These are phyloP conservation scores for Tachina lurida DNA, from an alignment of 2,888 invertebrate species.

Conservation along the genomic window DNA sequence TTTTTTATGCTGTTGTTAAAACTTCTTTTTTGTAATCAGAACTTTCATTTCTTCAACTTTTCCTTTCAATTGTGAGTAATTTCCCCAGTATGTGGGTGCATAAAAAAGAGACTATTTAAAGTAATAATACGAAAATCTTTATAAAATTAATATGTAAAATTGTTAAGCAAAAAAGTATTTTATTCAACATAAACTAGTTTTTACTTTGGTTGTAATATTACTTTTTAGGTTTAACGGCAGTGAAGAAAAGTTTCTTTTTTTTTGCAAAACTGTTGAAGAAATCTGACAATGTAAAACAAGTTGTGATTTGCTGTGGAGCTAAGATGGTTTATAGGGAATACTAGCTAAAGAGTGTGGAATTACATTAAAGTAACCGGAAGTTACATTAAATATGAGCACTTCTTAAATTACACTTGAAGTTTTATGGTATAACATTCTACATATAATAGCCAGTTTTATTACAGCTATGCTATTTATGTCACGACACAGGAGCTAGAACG, in stretches of 20 bases:
- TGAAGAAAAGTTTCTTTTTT: not conserved
- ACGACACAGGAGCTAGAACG: too few relatives aligned
- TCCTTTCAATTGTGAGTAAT: not conserved
- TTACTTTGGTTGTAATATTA: slow-evolving; percentile 3
- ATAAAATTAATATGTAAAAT: slow-evolving; percentile 12
- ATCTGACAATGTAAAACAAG: not conserved
- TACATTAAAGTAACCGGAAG: too few relatives aligned
- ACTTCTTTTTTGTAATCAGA: slow-evolving; percentile 30
- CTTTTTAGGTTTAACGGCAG: not conserved
- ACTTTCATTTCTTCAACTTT: slow-evolving; percentile 12
- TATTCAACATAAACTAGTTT: slow-evolving; percentile 43
- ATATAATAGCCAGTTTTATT: too few relatives aligned
- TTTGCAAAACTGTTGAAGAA: not conserved
- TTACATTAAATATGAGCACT: too few relatives aligned
- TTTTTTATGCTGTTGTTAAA: slow-evolving; percentile 26
- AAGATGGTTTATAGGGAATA: too few relatives aligned
- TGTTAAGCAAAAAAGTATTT: slow-evolving; percentile 71
- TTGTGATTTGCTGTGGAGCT: too few relatives aligned
- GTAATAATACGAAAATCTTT: slow-evolving; percentile 37
- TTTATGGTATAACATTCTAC: too few relatives aligned
- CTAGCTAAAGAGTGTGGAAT: too few relatives aligned
- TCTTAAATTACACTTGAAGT: too few relatives aligned
- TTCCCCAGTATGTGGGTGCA: not conserved
- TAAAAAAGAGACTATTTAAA: slow-evolving; percentile 4
- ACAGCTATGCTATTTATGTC: too few relatives aligned